Evolutionary conservation across 2,797 vertebrate genomes (phyloP).

Genomic region (Kryptolebias ocellatus): DNA sequence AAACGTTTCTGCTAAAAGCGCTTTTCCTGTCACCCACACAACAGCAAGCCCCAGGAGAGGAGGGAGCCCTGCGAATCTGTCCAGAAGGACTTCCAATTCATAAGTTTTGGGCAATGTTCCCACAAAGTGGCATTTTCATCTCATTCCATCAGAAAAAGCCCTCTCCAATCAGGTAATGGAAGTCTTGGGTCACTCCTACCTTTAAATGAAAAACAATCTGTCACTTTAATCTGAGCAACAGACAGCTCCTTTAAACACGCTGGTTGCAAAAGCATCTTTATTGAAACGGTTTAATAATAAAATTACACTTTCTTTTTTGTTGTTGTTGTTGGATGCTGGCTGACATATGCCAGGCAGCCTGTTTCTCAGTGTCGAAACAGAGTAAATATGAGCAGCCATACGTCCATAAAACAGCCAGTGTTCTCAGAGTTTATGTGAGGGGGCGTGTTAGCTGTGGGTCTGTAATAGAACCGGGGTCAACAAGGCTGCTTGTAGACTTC

Average conservation of each 20-base stretch:
- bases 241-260: constrained; percentile 40
- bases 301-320: constrained; percentile 23
- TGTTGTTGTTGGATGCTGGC: neutral
- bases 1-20: constrained; percentile 55
- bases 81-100: constrained; percentile 20
- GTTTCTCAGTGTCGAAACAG: constrained; percentile 12
- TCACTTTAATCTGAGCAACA: constrained; percentile 48
- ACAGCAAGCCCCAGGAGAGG: constrained; percentile 5
- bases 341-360: neutral
- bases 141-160: constrained; percentile 38
- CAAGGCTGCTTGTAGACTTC: constrained; percentile 25
- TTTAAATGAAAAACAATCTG: constrained; percentile 23
- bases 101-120: constrained; percentile 28
- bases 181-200: constrained; percentile 30
- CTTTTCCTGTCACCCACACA: constrained; percentile 60
- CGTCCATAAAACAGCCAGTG: constrained; percentile 5
- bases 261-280: constrained; percentile 33
- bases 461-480: constrained; percentile 12
- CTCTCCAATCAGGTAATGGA: constrained; percentile 54
- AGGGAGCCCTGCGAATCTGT: constrained; percentile 19
- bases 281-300: constrained; percentile 33
- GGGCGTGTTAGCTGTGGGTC: constrained; percentile 23
- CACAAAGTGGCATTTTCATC: constrained; percentile 13
- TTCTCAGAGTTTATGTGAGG: constrained; percentile 17
- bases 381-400: neutral